Conservation (phyloP, 2,113 vertebrate species). For the Salvelinus alpinus region DNA sequence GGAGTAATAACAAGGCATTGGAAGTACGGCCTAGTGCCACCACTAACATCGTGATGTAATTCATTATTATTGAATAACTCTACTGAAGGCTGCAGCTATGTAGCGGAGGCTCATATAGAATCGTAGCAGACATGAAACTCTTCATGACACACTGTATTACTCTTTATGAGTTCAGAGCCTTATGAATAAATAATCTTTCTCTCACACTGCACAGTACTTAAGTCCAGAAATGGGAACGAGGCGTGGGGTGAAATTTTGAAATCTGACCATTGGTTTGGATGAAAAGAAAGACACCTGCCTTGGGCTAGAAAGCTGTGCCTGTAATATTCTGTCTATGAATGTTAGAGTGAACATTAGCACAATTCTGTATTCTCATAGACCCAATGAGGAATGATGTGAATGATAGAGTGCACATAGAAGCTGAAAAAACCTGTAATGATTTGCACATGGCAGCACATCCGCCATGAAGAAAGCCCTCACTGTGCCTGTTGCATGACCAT, state of each 20-base stretch:
- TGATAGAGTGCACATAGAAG: conserved; percentile 57
- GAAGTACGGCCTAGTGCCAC: neutral
- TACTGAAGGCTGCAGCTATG: conserved; percentile 14
- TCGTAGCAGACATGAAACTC: conserved; percentile 43
- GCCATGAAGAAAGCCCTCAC: conserved; percentile 45
- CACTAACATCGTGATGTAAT: conserved; percentile 37
- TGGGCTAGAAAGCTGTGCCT: conserved; percentile 54
- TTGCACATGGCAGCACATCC: conserved; percentile 63
- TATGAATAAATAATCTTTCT: conserved; percentile 56
- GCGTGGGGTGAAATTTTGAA: conserved; percentile 57
- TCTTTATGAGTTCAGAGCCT: conserved; percentile 57
- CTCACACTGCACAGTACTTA: conserved; percentile 47
- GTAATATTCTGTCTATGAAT: conserved; percentile 63
- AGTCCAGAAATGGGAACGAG: conserved; percentile 54
- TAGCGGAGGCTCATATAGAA: conserved; percentile 47
- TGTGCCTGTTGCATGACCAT: conserved; percentile 44
- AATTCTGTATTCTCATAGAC: conserved; percentile 59
- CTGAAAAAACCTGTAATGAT: conserved; percentile 47
- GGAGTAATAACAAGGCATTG: neutral
- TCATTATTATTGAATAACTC: conserved; percentile 51
- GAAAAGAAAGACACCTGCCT: conserved; percentile 24
- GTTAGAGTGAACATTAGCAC: conserved; percentile 69
- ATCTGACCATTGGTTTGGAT: conserved; percentile 62
- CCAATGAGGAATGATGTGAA: conserved; percentile 66
- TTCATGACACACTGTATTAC: conserved; percentile 44